phyloP scores from a whole-genome alignment of 2,797 vertebrate species.

The Austrolebias charrua region DNA sequence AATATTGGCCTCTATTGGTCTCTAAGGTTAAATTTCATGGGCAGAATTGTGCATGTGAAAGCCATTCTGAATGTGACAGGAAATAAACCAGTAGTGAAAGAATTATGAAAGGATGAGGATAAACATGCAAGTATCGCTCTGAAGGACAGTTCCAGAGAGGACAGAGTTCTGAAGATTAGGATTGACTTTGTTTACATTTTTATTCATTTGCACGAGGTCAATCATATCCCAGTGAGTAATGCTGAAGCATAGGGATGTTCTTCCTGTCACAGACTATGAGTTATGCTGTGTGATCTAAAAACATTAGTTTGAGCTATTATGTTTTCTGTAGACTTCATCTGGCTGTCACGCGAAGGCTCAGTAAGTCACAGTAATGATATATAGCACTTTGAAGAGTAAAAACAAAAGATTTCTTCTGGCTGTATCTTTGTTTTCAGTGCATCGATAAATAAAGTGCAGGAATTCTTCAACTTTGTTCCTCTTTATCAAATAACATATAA shows the following conservation, averaged over 20 bases:
- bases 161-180: neutral
- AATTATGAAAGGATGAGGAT: constrained; percentile 29
- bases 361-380: constrained; percentile 26
- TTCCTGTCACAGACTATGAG: constrained; percentile 9
- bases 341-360: constrained; percentile 20
- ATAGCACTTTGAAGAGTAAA: constrained; percentile 16
- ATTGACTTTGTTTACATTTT: constrained; percentile 26
- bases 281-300: neutral
- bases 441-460: constrained; percentile 1
- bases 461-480: neutral
- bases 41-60: constrained; percentile 39
- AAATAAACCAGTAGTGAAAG: constrained; percentile 43
- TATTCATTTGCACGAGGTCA: constrained; percentile 20
- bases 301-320: constrained; percentile 39
- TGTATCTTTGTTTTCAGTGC: neutral
- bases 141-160: constrained; percentile 34
- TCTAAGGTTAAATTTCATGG: constrained; percentile 17
- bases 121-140: neutral
- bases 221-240: constrained; percentile 25
- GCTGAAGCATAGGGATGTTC: constrained; percentile 17
- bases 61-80: constrained; percentile 33
- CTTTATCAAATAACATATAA: too few species aligned
- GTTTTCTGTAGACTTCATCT: constrained; percentile 18
- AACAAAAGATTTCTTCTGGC: constrained; percentile 19
- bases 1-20: neutral